Evolutionary conservation across 2,797 vertebrate species (phyloP), one percentile per base, ranked within the genome.

Genomic region (Benthosema pterotum): DNA sequence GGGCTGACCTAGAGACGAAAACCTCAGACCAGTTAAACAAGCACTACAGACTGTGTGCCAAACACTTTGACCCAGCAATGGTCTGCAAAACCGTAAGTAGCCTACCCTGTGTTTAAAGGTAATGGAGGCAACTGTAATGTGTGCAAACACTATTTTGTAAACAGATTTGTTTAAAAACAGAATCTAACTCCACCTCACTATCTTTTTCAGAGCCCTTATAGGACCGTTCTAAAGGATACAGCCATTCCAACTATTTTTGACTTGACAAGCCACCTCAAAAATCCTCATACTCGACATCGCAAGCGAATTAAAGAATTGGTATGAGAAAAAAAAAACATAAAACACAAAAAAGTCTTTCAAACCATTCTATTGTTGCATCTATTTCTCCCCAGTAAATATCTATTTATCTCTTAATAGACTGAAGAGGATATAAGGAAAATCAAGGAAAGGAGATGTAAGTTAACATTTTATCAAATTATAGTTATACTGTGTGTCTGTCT

Each of bases 181-280:
- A n/a, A n/a, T n/a, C n/a, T n/a, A n/a, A n/a, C n/a, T n/a, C n/a
- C n/a, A n/a, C n/a, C n/a, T n/a, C n/a, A n/a, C n/a, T n/a, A 42
- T 49, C 69, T 69, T 42, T 72, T 71, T 88, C 87, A 99, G 98
- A 99, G 97, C 72, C 97, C 96, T 6, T 99, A 99, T 55, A 93
- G 97, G 84, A 99, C 97, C 0, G 96, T 99, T 17, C 83, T 99
- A 63, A 93, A 96, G 76, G 98, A 99, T 73, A 97, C 96, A 25
- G 98, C 98, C 57, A 95, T 99, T 83, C 98, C 98, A 62, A 99
- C 98, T 7, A 96, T 99, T 87, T 99, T 99, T 88, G 98, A 99
- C 83, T 90, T 99, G 72, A 99, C 97, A n/a, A 99, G 96, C 84
- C 98, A 99, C 82, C 82, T 99, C 50, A 94, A 90, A 81, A 98